phyloP scores from a whole-genome alignment of 2,113 vertebrate genomes.

The Uropsilus gracilis region DNA sequence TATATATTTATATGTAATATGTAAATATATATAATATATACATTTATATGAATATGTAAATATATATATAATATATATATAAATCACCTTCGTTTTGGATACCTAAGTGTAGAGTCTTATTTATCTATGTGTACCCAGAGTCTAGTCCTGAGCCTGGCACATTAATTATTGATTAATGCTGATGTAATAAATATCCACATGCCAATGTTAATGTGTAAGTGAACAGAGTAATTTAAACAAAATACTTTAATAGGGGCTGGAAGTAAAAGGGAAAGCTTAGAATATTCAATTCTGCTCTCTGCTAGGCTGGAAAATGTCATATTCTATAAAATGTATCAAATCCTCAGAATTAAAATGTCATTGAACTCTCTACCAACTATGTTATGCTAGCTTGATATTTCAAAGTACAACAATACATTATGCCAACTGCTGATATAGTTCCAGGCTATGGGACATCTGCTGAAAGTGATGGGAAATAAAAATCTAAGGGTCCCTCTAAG shows the following conservation, averaged over 20 bases:
- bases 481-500: constrained; percentile 45
- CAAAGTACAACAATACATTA: constrained; percentile 55
- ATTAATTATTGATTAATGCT: not conserved
- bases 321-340: constrained; percentile 56
- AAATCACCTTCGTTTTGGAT: not conserved
- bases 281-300: constrained; percentile 40
- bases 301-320: constrained; percentile 56
- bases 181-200: not conserved
- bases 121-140: not conserved
- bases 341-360: constrained; percentile 63
- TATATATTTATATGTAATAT: not conserved
- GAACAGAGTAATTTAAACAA: constrained; percentile 14
- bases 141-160: not conserved
- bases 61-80: not conserved
- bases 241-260: not conserved
- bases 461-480: constrained; percentile 56
- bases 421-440: constrained; percentile 61
- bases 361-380: constrained; percentile 36
- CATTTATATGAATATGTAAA: not conserved
- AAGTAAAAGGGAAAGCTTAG: constrained; percentile 23
- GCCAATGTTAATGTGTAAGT: not conserved
- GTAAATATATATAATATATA: not conserved
- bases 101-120: not conserved
- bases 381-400: constrained; percentile 53
- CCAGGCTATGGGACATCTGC: constrained; percentile 60